These are phyloP conservation scores for Lepidocyrtinus sp. DNA, from an alignment of 2,888 invertebrate genomes.

Conservation along the genomic window DNA sequence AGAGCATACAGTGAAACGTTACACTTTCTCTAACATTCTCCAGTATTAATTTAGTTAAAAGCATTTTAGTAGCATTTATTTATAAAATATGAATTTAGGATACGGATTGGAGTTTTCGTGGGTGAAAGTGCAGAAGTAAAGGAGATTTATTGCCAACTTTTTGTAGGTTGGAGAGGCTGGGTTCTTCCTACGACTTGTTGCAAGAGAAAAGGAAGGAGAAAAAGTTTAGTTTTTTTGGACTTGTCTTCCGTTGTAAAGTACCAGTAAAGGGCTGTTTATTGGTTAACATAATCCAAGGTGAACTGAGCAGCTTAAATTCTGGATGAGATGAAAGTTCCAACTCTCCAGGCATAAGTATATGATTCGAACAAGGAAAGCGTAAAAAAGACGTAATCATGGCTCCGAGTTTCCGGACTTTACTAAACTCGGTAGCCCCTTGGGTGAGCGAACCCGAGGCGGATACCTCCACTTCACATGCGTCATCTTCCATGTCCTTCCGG, in stretches of 20 bases:
- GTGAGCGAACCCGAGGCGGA: neutral
- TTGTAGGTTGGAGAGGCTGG: neutral
- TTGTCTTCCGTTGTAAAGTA: neutral
- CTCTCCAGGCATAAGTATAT: neutral
- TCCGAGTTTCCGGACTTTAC: conserved; percentile 37
- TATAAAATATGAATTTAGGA: neutral
- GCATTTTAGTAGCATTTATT: neutral
- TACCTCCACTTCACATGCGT: conserved; percentile 14
- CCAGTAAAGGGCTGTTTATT: neutral
- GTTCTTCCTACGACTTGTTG: neutral
- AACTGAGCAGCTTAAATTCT: conserved; percentile 8
- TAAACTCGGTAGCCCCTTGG: conserved; percentile 35
- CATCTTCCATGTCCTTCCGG: conserved; percentile 57
- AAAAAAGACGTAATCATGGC: conserved; percentile 21
- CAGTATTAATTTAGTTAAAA: neutral
- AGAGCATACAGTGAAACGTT: no score
- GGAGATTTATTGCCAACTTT: neutral
- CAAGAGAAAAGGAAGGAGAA: neutral
- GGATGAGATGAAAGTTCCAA: conserved; percentile 5
- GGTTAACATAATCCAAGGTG: neutral
- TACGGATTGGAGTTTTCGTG: neutral
- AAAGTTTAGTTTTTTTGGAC: neutral
- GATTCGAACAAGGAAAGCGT: neutral
- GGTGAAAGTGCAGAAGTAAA: neutral
- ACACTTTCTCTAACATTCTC: neutral